Conservation (phyloP, 1,140 invertebrate genomes). For the Bombus balteatus region DNA sequence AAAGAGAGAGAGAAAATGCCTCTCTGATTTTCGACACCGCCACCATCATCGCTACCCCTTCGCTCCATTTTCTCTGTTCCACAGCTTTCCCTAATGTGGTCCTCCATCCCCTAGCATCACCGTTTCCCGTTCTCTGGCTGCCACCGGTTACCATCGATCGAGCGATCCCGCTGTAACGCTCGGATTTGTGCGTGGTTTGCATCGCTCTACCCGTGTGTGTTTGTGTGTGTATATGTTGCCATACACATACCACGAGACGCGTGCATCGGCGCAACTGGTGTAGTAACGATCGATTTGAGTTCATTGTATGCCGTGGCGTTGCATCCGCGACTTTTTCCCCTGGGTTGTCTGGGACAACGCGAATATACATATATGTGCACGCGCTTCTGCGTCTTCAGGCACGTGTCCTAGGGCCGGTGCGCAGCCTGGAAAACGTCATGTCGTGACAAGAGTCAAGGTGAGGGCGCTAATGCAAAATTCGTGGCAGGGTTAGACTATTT, state of each 20-base stretch:
- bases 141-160: slow-evolving; percentile 31
- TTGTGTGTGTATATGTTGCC: neutral
- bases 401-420: slow-evolving; percentile 16
- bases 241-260: slow-evolving; percentile 4
- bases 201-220: no score
- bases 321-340: slow-evolving; percentile 48
- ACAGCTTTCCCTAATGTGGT: neutral
- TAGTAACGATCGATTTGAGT: slow-evolving; percentile 64
- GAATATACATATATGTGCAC: neutral
- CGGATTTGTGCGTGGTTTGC: neutral
- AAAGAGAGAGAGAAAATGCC: neutral
- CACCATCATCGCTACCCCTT: neutral
- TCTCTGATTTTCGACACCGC: slow-evolving; percentile 21
- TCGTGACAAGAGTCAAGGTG: neutral
- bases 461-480: neutral
- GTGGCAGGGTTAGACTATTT: no score
- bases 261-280: slow-evolving; percentile 47
- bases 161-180: neutral
- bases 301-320: slow-evolving; percentile 52
- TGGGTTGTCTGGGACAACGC: slow-evolving; percentile 40
- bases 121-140: neutral
- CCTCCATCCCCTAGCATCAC: neutral
- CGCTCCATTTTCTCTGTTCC: slow-evolving; percentile 7
- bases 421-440: neutral
- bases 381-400: neutral